Evolutionary conservation across 2,888 invertebrate genomes (phyloP), one percentile per base, ranked within the genome.

Genomic region (Nysson spinosus): DNA sequence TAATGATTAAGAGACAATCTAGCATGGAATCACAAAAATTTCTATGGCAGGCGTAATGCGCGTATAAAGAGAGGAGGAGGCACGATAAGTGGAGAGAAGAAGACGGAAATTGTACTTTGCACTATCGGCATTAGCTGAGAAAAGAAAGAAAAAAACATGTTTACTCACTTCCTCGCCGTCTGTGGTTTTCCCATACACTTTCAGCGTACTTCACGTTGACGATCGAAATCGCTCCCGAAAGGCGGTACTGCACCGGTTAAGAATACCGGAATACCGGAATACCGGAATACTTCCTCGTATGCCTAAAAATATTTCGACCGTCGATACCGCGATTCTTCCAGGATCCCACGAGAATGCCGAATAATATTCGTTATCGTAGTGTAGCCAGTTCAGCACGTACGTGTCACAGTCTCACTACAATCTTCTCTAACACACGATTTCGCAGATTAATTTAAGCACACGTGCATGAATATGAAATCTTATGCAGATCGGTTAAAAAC

Each of bases 141-240:
- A 19, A 37, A 54, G 51, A 42, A 22, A 32, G 35, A 40, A 28
- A 43, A 60, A 58, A 69, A 74, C 62, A 60, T 76, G 68, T 77
- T 75, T 78, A 76, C 78, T 78, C 75, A 76, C 76, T 72, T 72
- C 69, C 67, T 74, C 63, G 69, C 56, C 71, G 52, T 39, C 54
- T 30, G 46, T 49, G 30, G 35, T 28, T 14, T 63, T 39, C 50
- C 49, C 40, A 19, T 24, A 62, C 58, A 49, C 44, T 67, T 62
- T 51, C 60, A 19, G 68, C 52, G 64, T 58, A 61, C 71, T 71
- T 51, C 56, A 51, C 49, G 43, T 49, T 44, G 64, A 17, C 72
- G 69, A 66, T 57, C 58, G 51, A 49, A 54, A 66, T 60, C 56
- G 69, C 35, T 44, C 16, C 52, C 54, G 52, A 35, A n/a, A n/a